Percentiles rank a stretch among this genome's conserved stretches.
These are phyloP conservation scores for Archocentrus centrarchus DNA, from an alignment of 2,113 vertebrate species.

Conservation along the genomic window DNA sequence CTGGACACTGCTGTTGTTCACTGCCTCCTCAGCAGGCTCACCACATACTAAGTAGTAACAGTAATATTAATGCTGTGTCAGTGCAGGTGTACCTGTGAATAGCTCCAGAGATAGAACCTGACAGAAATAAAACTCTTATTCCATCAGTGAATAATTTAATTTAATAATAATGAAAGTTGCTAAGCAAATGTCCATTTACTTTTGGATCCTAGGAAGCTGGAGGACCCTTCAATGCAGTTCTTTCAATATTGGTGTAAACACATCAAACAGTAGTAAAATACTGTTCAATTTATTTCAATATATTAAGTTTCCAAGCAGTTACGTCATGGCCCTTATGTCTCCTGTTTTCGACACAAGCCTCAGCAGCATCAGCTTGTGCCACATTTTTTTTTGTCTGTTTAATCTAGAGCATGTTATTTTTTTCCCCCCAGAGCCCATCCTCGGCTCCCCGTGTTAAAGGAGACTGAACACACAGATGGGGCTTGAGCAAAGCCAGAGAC, in stretches of 20 bases:
- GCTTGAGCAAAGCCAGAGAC: slow-evolving; percentile 30
- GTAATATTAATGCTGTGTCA: not conserved
- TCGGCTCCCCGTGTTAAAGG: slow-evolving; percentile 29
- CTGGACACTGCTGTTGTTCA: not conserved
- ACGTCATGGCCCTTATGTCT: not conserved
- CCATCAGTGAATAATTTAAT: slow-evolving; percentile 27
- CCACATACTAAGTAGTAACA: not conserved
- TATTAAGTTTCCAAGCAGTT: not conserved
- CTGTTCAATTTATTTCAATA: not conserved
- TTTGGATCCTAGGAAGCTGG: not conserved
- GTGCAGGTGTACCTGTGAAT: slow-evolving; percentile 38
- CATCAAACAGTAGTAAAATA: not conserved
- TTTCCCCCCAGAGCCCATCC: slow-evolving; percentile 21
- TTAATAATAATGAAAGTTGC: not conserved
- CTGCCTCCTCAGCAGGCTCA: not conserved
- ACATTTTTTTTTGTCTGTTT: slow-evolving; percentile 28
- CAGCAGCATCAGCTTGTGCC: slow-evolving; percentile 42
- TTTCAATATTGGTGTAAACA: not conserved
- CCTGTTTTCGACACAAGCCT: slow-evolving; percentile 16
- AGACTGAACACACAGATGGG: slow-evolving; percentile 55
- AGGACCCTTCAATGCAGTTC: not conserved
- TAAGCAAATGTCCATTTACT: not conserved
- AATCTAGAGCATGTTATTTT: slow-evolving; percentile 23
- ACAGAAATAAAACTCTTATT: slow-evolving; percentile 33
- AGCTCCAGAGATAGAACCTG: slow-evolving; percentile 39